phyloP scores from a whole-genome alignment of 1,140 invertebrate species.

The Apolygus lucorum region DNA sequence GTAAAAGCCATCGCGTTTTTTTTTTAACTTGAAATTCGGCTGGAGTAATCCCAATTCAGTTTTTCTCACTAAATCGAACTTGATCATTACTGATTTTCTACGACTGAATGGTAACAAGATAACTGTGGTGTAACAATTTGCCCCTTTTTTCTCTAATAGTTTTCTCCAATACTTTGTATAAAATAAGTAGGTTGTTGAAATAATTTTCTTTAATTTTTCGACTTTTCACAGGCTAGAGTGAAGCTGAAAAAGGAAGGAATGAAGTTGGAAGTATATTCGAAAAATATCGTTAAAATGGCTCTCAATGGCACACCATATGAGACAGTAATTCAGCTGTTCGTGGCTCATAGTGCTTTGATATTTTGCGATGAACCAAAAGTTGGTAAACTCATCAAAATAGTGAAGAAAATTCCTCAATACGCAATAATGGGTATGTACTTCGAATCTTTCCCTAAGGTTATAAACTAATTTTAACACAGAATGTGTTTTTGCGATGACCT shows the following conservation, averaged over 20 bases:
- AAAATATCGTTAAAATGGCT: slow-evolving; percentile 28
- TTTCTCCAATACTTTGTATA: too few relatives aligned
- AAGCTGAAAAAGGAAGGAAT: slow-evolving; percentile 32
- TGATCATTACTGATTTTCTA: too few relatives aligned
- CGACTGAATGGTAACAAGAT: not conserved
- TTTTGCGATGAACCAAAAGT: slow-evolving; percentile 31
- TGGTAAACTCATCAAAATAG: slow-evolving; percentile 30
- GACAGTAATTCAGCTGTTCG: slow-evolving; percentile 30
- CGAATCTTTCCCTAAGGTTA: not conserved
- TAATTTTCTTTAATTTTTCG: not conserved
- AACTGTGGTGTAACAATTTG: too few relatives aligned
- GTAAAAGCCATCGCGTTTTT: too few relatives aligned
- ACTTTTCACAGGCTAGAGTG: slow-evolving; percentile 29
- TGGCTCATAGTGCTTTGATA: slow-evolving; percentile 28
- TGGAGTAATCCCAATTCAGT: too few relatives aligned
- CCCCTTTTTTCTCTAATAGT: too few relatives aligned
- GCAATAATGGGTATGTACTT: slow-evolving; percentile 30
- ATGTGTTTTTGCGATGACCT: too few relatives aligned
- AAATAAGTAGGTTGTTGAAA: too few relatives aligned
- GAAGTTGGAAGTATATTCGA: slow-evolving; percentile 28
- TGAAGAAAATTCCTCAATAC: slow-evolving; percentile 32
- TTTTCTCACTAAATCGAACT: too few relatives aligned
- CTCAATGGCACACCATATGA: slow-evolving; percentile 31
- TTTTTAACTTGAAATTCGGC: too few relatives aligned
- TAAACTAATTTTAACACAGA: too few relatives aligned